Evolutionary conservation across 2,113 vertebrate species (phyloP).

Genomic region (Cryptoleucopteryx plumbea): DNA sequence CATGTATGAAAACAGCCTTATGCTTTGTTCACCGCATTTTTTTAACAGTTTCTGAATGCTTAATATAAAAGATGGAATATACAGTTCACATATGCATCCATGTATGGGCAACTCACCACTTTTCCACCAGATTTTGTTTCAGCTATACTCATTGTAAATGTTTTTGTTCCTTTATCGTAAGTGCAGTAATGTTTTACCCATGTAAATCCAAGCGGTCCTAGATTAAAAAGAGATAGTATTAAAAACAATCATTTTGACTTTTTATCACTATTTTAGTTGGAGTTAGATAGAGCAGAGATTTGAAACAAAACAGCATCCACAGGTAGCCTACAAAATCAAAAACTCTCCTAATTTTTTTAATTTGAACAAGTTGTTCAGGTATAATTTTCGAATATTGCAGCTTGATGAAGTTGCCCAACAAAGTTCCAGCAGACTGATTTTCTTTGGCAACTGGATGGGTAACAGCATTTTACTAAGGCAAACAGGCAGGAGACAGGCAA

Average conservation of each 20-base stretch:
- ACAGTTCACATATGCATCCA: not conserved
- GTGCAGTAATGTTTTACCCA: slow-evolving; percentile 97
- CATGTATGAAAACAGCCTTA: not conserved
- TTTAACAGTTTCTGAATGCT: not conserved
- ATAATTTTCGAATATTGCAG: not conserved
- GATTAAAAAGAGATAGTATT: not conserved
- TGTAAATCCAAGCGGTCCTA: slow-evolving; percentile 94
- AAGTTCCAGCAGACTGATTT: not conserved
- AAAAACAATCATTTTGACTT: not conserved
- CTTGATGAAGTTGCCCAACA: not conserved
- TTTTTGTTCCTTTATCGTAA: slow-evolving; percentile 91
- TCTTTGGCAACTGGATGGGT: not conserved
- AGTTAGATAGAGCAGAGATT: not conserved
- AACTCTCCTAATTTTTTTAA: not conserved
- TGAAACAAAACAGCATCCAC: not conserved
- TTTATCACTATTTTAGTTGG: not conserved
- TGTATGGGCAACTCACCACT: slow-evolving; percentile 77
- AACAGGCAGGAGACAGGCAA: not conserved
- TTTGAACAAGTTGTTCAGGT: not conserved
- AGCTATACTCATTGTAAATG: slow-evolving; percentile 89
- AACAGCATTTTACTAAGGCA: not conserved
- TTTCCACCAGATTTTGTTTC: slow-evolving; percentile 91
- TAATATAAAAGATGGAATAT: not conserved
- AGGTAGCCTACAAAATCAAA: not conserved
- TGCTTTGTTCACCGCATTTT: not conserved